Percentiles rank a stretch among this genome's conserved stretches.
Conservation (phyloP, 2,797 vertebrate genomes). For the Gymnocypris eckloni region DNA sequence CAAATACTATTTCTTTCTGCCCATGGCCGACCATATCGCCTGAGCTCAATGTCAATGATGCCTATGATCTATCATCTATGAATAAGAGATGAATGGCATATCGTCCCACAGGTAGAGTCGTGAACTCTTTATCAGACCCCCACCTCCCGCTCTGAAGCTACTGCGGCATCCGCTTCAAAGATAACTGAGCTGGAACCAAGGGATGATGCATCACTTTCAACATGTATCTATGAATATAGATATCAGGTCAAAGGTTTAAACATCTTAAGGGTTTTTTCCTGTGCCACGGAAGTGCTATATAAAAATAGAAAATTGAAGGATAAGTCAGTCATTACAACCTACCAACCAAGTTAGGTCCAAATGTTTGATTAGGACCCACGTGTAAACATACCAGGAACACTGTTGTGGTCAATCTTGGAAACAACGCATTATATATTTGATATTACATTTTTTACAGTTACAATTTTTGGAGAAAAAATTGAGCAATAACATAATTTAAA, state of each 20-base stretch:
- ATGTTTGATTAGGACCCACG: neutral
- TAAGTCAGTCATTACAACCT: neutral
- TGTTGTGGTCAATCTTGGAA: neutral
- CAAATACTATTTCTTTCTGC: neutral
- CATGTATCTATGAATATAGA: slow-evolving; percentile 9
- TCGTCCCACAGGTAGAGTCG: slow-evolving; percentile 19
- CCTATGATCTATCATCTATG: slow-evolving; percentile 18
- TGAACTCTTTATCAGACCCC: slow-evolving; percentile 27
- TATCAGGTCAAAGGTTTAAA: slow-evolving; percentile 18
- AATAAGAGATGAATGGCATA: slow-evolving; percentile 26
- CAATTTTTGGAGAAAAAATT: neutral
- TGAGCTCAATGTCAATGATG: neutral
- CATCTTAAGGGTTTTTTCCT: neutral
- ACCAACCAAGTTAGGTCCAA: neutral
- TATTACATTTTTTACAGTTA: neutral
- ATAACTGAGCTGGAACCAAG: neutral
- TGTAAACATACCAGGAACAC: neutral
- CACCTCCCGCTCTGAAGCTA: neutral
- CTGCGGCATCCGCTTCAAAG: slow-evolving; percentile 9
- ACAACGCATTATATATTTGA: neutral
- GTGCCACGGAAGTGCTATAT: neutral
- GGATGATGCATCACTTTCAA: slow-evolving; percentile 22
- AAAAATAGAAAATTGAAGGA: neutral
- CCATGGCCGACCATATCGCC: neutral
- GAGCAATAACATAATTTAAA: neutral